Evolutionary conservation across 2,113 vertebrate genomes (phyloP), one percentile per base, ranked within the genome.

Genomic region (Galeopterus variegatus): DNA sequence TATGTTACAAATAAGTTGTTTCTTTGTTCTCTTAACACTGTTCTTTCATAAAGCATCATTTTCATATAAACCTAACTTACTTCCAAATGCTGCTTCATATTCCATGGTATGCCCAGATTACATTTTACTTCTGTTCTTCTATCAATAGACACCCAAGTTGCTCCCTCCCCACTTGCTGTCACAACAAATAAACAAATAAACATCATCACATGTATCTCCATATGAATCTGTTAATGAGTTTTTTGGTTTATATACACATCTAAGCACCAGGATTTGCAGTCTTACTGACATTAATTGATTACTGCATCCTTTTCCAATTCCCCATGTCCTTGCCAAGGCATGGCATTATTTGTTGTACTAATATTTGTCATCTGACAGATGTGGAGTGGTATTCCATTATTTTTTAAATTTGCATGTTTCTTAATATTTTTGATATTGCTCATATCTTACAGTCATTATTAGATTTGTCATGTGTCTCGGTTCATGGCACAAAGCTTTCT

Each of bases 401-500:
- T 77, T 84, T 94, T 83, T 36, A n/a, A 76, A 60, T 88, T 84
- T 72, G 14, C 15, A 84, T 88, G 77, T 94, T n/a, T 83, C 79
- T 75, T 58, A 94, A 69, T 92, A 87, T 65, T 73, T 60, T 17
- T 50, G 28, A 81, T 18, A 92, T 82, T 81, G 5, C 1, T 82
- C 14, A 72, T 50, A 77, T 89, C 67, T 79, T 69, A 82, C 50
- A 60, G 64, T 60, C 26, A 31, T 80, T 88, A 79, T 67, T 77
- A 80, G 52, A 60, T 90, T 79, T 79, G 84, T 72, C 67, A 18
- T 58, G 72, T 31, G 13, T 31, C 36, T 84, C 52, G 36, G 28
- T 72, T 94, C 8, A 11, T n/a, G 26, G 6, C 56, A 60, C 23
- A 91, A 5, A 56, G 45, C 6, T 56, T 67, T 28, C 15, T 3